Evolutionary conservation across 1,140 invertebrate species (phyloP).

Genomic region (Dendroctonus ponderosae): DNA sequence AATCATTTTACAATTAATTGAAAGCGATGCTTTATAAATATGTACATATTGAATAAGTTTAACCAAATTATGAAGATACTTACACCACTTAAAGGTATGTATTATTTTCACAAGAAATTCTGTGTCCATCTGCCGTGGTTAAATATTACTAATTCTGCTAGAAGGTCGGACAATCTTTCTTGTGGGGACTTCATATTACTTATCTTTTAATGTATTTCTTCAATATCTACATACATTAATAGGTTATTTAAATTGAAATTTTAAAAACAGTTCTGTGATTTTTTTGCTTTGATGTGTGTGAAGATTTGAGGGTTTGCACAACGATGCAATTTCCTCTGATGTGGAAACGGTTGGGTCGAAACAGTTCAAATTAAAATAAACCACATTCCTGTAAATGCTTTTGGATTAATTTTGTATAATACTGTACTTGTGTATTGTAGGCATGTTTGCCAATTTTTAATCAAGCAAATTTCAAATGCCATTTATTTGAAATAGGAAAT

Average conservation of each 20-base stretch:
- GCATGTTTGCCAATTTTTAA: background rate
- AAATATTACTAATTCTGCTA: background rate
- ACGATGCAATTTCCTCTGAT: background rate
- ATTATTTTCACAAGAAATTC: background rate
- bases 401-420: background rate
- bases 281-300: too few species aligned
- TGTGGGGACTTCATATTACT: too few species aligned
- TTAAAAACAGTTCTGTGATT: too few species aligned
- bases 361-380: background rate
- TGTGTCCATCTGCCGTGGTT: background rate
- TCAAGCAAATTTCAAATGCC: slow-evolving; percentile 6
- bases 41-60: background rate
- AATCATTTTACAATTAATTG: background rate
- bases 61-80: background rate
- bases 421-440: background rate
- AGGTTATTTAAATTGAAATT: too few species aligned
- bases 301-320: background rate
- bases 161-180: background rate
- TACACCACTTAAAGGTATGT: background rate
- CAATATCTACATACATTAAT: too few species aligned
- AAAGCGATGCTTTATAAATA: background rate
- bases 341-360: background rate
- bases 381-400: background rate
- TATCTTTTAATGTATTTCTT: too few species aligned
- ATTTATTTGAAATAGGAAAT: background rate